Conservation (phyloP, 2,113 vertebrate genomes). For the Amphiprion percula region DNA sequence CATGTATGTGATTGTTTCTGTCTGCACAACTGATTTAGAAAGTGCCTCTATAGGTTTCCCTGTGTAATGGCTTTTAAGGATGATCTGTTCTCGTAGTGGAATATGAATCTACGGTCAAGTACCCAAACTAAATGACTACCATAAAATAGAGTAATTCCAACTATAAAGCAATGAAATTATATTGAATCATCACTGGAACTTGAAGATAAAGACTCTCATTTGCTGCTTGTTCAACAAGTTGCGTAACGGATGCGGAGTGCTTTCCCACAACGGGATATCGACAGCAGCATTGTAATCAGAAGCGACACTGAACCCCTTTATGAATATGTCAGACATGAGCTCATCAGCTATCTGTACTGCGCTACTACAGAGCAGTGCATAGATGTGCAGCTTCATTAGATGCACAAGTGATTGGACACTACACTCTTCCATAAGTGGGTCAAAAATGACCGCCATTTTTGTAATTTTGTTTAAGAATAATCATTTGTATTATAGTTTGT, state of each 20-base stretch:
- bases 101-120: background rate
- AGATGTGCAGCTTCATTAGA: background rate
- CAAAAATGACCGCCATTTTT: too few species aligned
- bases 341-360: background rate
- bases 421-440: too few species aligned
- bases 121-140: background rate
- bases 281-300: conserved; percentile 43
- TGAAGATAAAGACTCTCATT: background rate
- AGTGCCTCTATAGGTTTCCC: background rate
- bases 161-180: background rate
- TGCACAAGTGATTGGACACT: too few species aligned
- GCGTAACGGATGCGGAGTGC: conserved; percentile 20
- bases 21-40: background rate
- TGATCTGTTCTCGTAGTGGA: background rate
- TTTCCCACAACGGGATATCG: conserved; percentile 11
- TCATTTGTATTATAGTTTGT: too few species aligned
- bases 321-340: conserved; percentile 30
- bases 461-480: too few species aligned
- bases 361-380: background rate
- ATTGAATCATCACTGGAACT: too few species aligned
- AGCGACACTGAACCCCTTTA: conserved; percentile 55
- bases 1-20: background rate
- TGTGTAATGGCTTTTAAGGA: background rate
- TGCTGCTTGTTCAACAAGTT: conserved; percentile 33
- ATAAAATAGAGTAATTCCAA: background rate